Evolutionary conservation across 2,113 vertebrate species (phyloP).

Genomic region (Turdus rufiventris): DNA sequence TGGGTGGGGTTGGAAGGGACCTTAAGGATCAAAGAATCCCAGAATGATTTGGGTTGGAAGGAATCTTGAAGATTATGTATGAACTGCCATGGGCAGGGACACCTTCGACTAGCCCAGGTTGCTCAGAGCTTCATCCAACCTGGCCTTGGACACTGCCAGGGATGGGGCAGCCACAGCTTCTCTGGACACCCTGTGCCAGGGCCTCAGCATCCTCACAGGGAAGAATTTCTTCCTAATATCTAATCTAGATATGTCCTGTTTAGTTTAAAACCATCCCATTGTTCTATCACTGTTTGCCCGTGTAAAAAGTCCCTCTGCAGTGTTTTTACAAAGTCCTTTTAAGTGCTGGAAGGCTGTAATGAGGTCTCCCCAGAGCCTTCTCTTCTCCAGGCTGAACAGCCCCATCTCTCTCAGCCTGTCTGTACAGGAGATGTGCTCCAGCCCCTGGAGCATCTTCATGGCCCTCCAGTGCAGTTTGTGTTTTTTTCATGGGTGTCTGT

Average conservation of each 20-base stretch:
- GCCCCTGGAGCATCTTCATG: background rate
- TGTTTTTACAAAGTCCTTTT: background rate
- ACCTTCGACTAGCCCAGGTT: background rate
- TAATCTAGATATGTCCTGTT: background rate
- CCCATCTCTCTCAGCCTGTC: background rate
- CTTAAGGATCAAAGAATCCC: background rate
- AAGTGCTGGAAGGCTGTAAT: background rate
- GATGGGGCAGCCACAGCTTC: background rate
- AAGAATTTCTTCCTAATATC: accelerated
- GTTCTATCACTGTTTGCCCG: accelerated
- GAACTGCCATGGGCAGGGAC: background rate
- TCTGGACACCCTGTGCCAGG: background rate
- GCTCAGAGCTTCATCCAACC: accelerated
- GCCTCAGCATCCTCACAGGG: accelerated
- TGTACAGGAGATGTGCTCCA: background rate
- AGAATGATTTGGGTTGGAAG: background rate
- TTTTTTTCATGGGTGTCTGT: background rate
- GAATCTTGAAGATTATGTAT: background rate
- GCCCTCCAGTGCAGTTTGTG: background rate
- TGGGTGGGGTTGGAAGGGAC: background rate
- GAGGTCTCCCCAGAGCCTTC: background rate
- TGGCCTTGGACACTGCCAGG: accelerated
- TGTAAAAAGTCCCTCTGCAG: background rate
- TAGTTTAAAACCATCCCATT: background rate
- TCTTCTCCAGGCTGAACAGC: background rate